phyloP scores from a whole-genome alignment of 2,113 vertebrate genomes.

The Dissostichus mawsoni region DNA sequence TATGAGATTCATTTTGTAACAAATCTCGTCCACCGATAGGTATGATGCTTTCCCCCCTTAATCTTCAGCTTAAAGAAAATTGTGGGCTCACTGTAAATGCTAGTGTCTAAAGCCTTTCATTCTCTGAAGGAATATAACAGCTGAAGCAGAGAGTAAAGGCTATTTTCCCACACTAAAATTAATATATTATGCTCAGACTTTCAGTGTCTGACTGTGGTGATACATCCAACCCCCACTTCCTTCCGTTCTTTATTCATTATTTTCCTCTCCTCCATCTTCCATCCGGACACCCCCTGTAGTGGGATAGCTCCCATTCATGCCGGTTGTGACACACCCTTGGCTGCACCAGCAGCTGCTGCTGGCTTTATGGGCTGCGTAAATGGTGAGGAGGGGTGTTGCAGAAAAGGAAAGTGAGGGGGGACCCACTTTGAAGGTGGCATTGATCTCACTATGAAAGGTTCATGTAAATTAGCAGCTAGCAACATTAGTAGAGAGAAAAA shows the following conservation, averaged over 20 bases:
- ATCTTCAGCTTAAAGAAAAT: too few species aligned
- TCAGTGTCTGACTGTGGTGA: neutral
- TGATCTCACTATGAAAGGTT: neutral
- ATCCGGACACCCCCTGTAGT: neutral
- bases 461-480: neutral
- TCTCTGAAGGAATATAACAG: too few species aligned
- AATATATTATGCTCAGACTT: neutral
- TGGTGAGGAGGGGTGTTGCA: neutral
- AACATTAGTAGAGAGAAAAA: neutral
- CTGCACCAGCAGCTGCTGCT: constrained; percentile 55
- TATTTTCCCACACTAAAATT: neutral
- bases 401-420: neutral
- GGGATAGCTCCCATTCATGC: constrained; percentile 43
- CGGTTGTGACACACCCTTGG: constrained; percentile 66
- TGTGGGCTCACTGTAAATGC: too few species aligned
- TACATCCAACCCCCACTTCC: neutral
- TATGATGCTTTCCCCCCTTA: too few species aligned
- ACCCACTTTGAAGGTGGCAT: neutral
- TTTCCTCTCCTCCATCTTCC: constrained; percentile 30
- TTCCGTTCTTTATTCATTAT: constrained; percentile 16
- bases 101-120: too few species aligned
- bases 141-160: neutral
- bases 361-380: constrained; percentile 30
- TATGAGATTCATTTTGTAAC: neutral
- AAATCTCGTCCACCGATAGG: neutral